Conservation (phyloP, 2,113 vertebrate genomes). For the Xyrauchen texanus region DNA sequence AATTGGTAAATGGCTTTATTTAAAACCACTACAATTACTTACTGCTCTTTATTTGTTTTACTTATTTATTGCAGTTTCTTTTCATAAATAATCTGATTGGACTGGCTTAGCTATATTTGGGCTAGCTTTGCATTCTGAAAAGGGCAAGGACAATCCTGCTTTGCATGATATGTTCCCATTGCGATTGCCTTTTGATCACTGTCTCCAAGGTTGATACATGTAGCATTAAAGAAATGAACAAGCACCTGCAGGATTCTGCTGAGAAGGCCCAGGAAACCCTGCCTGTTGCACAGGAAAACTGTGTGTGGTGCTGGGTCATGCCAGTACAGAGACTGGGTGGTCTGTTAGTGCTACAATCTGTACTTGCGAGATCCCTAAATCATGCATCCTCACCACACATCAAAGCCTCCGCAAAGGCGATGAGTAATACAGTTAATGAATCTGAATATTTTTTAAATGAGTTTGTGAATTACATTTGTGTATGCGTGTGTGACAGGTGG, state of each 20-base stretch:
- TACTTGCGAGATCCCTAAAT: slow-evolving; percentile 2
- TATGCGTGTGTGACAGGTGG: slow-evolving; percentile 39
- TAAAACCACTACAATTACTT: too few relatives aligned
- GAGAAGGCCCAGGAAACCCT: neutral
- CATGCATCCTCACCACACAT: slow-evolving; percentile 25
- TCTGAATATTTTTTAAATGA: slow-evolving; percentile 44
- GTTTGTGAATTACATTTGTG: slow-evolving; percentile 42
- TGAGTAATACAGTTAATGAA: slow-evolving; percentile 50
- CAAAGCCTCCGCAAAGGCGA: slow-evolving; percentile 27
- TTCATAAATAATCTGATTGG: too few relatives aligned
- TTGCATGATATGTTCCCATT: neutral
- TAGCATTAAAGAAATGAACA: neutral
- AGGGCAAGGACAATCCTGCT: too few relatives aligned
- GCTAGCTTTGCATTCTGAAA: too few relatives aligned
- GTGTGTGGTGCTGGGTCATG: neutral
- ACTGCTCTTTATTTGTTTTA: too few relatives aligned
- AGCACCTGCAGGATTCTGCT: slow-evolving; percentile 27
- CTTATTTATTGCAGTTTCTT: too few relatives aligned
- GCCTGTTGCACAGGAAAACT: slow-evolving; percentile 25
- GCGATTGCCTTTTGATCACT: neutral
- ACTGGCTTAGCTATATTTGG: too few relatives aligned
- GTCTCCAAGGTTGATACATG: neutral
- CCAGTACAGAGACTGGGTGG: slow-evolving; percentile 35
- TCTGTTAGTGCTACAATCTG: slow-evolving; percentile 23
- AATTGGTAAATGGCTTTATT: too few relatives aligned